Conservation (phyloP, 53 echinoderm and acorn worm genomes). For the Apostichopus leukothele region DNA sequence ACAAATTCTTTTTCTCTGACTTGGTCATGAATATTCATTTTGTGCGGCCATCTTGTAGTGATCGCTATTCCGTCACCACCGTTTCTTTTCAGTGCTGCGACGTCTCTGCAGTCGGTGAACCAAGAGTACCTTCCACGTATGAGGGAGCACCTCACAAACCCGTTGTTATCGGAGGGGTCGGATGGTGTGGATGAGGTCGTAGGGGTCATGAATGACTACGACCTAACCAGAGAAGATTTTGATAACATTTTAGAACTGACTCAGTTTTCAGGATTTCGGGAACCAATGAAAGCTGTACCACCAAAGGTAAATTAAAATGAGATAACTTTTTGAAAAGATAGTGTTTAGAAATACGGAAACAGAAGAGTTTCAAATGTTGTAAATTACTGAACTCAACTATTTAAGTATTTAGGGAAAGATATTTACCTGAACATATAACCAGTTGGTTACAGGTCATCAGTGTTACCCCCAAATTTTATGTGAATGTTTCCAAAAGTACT, state of each 20-base stretch:
- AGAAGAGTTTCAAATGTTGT: no score
- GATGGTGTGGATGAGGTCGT: slow-evolving; percentile 83
- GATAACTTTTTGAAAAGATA: no score
- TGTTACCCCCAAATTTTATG: no score
- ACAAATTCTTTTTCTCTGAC: not conserved
- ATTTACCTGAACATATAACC: no score
- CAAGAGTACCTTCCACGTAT: slow-evolving; percentile 57
- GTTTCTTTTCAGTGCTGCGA: slow-evolving; percentile 46
- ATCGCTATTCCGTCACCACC: not conserved
- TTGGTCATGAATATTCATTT: not conserved
- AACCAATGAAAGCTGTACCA: slow-evolving; percentile 75
- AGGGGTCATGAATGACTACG: slow-evolving; percentile 75
- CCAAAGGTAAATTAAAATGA: slow-evolving; percentile 62
- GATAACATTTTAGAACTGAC: slow-evolving; percentile 86
- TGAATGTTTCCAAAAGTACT: no score
- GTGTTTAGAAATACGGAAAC: no score
- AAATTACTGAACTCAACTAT: no score
- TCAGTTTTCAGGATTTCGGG: slow-evolving; percentile 69
- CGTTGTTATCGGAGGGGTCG: slow-evolving; percentile 63
- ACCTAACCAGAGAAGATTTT: slow-evolving; percentile 86
- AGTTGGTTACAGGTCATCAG: no score
- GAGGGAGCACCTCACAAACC: slow-evolving; percentile 70
- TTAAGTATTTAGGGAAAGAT: no score
- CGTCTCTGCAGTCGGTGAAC: slow-evolving; percentile 1
- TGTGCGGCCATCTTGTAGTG: not conserved